Evolutionary conservation across 2,113 vertebrate genomes (phyloP), one percentile per base, ranked within the genome.

Genomic region (Actenoides hombroni): DNA sequence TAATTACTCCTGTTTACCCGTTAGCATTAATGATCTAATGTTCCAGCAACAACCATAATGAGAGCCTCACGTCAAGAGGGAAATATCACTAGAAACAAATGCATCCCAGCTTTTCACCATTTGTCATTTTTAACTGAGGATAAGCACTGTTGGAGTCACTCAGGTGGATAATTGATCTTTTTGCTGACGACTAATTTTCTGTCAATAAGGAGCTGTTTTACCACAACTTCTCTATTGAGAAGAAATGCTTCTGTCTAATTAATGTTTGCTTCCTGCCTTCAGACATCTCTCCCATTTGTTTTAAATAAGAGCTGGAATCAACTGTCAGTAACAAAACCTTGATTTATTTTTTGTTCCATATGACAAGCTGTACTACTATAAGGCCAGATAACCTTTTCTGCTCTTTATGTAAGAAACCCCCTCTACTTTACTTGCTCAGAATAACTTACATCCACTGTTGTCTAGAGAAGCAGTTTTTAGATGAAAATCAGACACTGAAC

Each of bases 1-100:
- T 97, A 96, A 97, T 97, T 96, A 95, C 90, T 74, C 65, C 90
- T 96, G 88, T 88, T 97, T 96, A 95, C 88, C 79, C 3, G 15
- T 71, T 68, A 82, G 69, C 90, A 85, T 90, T 96, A 96, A 97
- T 75, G 93, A 97, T 92, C 82, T 91, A 42, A 75, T 89, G 73
- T 75, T 94, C 90, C 33, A 92, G 87, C 75, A 97, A 77, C 69
- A 85, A 65, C 73, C 2, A 1, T 89, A 94, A 95, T 68, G 84
- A 96, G 93, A 90, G 51, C 39, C 44, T 73, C 26, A 3, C 16
- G 81, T 91, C 88, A 94, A 65, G 39, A 81, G 83, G 86, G 94
- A 87, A 91, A 90, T 60, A 88, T 39, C 83, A 73, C 74, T 51
- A 44, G 61, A 64, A 95, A 96, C 37, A 95, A 93, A 96, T 17